Conservation (phyloP, 2,797 vertebrate genomes). For the Oreortyx pictus region DNA sequence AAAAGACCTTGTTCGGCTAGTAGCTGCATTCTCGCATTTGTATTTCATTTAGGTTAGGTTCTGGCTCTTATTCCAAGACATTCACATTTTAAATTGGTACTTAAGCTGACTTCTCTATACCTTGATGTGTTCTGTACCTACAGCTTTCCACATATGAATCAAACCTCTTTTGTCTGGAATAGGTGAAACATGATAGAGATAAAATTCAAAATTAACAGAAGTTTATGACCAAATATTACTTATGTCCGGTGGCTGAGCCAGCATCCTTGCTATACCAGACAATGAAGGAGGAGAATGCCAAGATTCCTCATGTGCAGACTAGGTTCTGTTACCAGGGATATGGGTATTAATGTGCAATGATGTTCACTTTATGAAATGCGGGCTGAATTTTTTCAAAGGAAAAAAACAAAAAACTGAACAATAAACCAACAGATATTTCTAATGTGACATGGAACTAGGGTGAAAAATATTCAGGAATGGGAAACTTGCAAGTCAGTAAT, state of each 20-base stretch:
- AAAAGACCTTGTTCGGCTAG: background rate
- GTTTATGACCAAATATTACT: background rate
- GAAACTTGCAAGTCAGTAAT: constrained; percentile 36
- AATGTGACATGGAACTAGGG: background rate
- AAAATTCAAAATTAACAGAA: background rate
- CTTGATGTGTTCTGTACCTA: background rate
- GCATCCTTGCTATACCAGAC: background rate
- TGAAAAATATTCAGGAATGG: constrained; percentile 1
- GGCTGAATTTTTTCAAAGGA: background rate
- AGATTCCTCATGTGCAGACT: background rate
- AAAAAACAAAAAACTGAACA: background rate
- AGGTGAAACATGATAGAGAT: background rate
- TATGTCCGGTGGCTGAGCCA: background rate
- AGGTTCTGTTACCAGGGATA: background rate
- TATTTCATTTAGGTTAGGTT: background rate
- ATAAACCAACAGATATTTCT: background rate
- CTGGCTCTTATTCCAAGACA: background rate
- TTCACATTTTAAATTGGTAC: background rate
- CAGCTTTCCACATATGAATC: background rate
- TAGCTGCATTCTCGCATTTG: background rate
- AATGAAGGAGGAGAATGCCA: background rate
- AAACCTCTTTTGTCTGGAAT: background rate
- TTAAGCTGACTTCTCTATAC: background rate
- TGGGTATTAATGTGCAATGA: background rate
- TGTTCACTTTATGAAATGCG: background rate